Evolutionary conservation across 1,140 invertebrate species (phyloP), one percentile per base, ranked within the genome.

Genomic region (Dendroctonus valens): DNA sequence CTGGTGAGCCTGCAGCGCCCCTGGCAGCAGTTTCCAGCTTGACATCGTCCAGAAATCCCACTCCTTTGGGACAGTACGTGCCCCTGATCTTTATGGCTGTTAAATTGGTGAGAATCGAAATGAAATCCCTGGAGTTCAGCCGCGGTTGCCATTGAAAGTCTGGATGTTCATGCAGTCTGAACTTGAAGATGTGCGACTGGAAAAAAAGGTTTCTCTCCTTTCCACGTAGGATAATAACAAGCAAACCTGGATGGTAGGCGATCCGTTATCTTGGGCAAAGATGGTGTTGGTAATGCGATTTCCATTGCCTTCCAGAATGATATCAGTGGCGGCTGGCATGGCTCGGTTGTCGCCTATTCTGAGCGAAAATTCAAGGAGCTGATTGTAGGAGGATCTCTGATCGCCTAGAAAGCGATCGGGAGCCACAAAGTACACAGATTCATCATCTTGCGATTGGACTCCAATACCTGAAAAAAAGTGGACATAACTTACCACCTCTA

Each of bases 81-180:
- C 89, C 96, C 46, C 94, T 85, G 63, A 99, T 96, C 81, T 94
- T 96, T 54, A 99, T 92, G 0, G 94, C 87, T 0, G 95, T 98
- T 26, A 99, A 74, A 79, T 99, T 97, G 7, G 94, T 88, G 2
- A 99, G 80, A 46, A 99, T 86, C 0, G 90, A 91, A 76, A 98
- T 93, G 75, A 97, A 98, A 39, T 94, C 91, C 44, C 89, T 82
- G 0, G 95, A 84, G 5, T 88, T 87, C 0, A 98, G 81, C 7
- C 87, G 84, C 0, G 97, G 97, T 66, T 90, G 89, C 96, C 96
- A 99, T 11, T 92, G 91, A 76, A 94, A 98, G 14, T 90, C 84
- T 0, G 89, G 84, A 77, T 97, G 87, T 78, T 98, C 96, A 76
- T 99, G 94, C 5, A 99, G 81, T 12, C 90, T 83, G 79, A 96